Evolutionary conservation across 2,113 vertebrate genomes (phyloP), one percentile per base, ranked within the genome.

Genomic region (Hippopotamus amphibius): DNA sequence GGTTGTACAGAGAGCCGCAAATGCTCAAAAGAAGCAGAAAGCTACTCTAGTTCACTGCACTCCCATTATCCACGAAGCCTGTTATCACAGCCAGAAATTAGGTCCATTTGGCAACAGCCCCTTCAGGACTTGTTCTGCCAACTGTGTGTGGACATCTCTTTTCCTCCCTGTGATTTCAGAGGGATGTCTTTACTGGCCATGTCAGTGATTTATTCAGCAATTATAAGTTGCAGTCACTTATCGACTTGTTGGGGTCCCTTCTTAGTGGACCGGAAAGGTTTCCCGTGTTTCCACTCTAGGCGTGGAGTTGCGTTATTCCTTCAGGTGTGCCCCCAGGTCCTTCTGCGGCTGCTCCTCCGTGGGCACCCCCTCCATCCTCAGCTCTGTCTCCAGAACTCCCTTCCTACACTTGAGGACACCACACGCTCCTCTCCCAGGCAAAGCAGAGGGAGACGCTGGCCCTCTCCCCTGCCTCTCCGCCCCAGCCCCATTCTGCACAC

Each of bases 401-500:
- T 14, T 43, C 63, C 68, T 17, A 7, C 4, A 24, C 13, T 19
- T 6, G 7, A 93, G 53, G 26, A 9, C 50, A 15, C 41, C 28
- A 28, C 5, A 26, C 2, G 2, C 7, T 28, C 33, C 88, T 26
- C 26, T 22, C 46, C n/a, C 55, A 12, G 16, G 61, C 50, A 7
- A 10, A 55, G 57, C 86, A 24, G 43, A 76, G 66, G n/a, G 0
- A 26, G 26, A 14, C 16, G 0, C 48, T 6, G 1, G 7, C 26
- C 6, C 0, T 0, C 5, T 1, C 1, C 1, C 22, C 33, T 26
- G 16, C 63, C 77, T 69, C 5, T 30, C 19, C 26, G 1, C 8
- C 3, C 5, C 1, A 19, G 2, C 4, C 6, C 28, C 30, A 6
- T 37, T 22, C 41, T 59, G 33, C 65, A 13, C 1, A 3, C 13